A percentile compares a stretch with the other conserved stretches of the same genome.
These are phyloP conservation scores for Pseudorasbora parva DNA, from an alignment of 2,113 vertebrate genomes.

Conservation along the genomic window DNA sequence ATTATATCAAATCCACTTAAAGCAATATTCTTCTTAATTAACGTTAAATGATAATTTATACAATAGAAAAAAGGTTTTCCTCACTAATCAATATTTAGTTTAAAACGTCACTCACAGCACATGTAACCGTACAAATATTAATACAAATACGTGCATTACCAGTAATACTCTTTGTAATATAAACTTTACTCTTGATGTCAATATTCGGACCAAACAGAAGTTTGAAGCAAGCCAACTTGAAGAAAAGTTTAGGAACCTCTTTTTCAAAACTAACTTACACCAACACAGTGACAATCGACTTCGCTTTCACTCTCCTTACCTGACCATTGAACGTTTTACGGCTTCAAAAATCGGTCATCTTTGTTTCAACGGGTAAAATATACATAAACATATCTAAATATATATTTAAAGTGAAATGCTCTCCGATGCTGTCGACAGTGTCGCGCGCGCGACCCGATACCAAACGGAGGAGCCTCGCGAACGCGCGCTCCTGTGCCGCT, in stretches of 20 bases:
- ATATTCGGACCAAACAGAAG: background rate
- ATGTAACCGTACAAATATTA: too few species aligned
- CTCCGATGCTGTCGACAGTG: background rate
- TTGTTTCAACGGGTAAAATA: background rate
- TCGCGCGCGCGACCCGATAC: background rate
- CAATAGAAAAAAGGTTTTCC: background rate
- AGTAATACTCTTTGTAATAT: too few species aligned
- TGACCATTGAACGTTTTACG: background rate
- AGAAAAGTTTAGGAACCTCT: background rate
- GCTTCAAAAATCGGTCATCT: background rate
- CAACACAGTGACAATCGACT: background rate
- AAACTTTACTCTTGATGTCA: background rate
- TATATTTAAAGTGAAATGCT: background rate
- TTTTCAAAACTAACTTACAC: background rate
- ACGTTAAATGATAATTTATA: background rate
- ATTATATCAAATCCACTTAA: background rate
- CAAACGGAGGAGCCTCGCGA: background rate
- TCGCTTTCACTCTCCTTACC: slow-evolving; percentile 1
- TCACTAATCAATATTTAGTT: too few species aligned
- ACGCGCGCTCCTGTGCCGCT: background rate
- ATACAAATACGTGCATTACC: background rate
- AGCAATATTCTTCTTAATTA: background rate
- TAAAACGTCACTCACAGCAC: too few species aligned
- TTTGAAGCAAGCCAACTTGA: too few species aligned
- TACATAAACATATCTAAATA: background rate